A percentile compares a stretch with the other conserved stretches of the same genome.
phyloP scores from a whole-genome alignment of 2,797 vertebrate species.

The Sebastes iracundus region DNA sequence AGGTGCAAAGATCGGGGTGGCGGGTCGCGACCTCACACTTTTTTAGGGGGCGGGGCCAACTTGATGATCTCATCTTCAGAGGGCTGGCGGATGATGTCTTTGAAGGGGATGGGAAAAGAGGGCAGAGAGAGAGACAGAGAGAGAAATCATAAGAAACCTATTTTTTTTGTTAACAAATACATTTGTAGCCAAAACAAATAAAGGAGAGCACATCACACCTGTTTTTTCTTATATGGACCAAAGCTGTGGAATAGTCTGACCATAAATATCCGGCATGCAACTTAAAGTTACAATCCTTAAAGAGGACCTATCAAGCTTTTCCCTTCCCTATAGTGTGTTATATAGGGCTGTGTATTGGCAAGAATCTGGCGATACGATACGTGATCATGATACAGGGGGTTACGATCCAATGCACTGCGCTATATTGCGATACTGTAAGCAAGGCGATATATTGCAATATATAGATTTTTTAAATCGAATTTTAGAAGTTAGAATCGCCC shows the following conservation, averaged over 20 bases:
- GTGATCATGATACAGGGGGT: too few species aligned
- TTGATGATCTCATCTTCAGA: constrained; percentile 98
- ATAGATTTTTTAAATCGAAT: too few species aligned
- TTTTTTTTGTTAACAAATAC: neutral
- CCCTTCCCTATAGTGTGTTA: too few species aligned
- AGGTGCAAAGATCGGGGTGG: constrained; percentile 65
- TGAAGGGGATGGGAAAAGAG: neutral
- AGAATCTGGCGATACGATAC: too few species aligned
- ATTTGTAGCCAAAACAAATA: neutral
- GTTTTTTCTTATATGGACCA: neutral
- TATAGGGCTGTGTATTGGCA: too few species aligned
- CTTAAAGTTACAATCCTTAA: neutral
- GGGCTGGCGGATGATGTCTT: constrained; percentile 96
- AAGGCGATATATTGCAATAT: too few species aligned
- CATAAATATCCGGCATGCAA: neutral
- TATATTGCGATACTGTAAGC: too few species aligned
- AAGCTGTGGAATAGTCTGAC: neutral
- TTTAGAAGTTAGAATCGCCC: too few species aligned
- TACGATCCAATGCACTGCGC: accelerated
- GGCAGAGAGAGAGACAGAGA: neutral
- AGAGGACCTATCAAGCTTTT: too few species aligned
- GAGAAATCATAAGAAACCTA: neutral
- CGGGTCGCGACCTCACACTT: constrained; percentile 83
- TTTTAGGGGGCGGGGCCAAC: constrained; percentile 93
- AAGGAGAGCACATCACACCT: neutral